Conservation (phyloP, 2,888 invertebrate genomes). For the Mechanitis mazaeus region DNA sequence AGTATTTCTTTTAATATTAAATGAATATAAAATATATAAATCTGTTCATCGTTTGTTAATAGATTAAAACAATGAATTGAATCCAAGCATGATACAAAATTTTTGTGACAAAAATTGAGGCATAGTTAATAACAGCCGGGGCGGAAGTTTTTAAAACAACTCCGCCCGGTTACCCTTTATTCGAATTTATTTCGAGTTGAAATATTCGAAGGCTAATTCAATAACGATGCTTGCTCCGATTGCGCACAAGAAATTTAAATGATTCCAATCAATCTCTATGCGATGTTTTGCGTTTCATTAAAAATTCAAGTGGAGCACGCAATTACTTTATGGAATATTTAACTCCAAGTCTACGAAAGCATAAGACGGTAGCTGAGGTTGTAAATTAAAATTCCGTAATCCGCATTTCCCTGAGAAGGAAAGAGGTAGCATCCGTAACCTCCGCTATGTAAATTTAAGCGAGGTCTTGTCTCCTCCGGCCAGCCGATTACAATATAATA, state of each 20-base stretch:
- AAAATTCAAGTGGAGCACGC: conserved; percentile 67
- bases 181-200: conserved; percentile 57
- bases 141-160: conserved; percentile 34
- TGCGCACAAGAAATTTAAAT: conserved; percentile 69
- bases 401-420: conserved; percentile 54
- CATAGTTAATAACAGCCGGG: conserved; percentile 29
- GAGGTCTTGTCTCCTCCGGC: conserved; percentile 45
- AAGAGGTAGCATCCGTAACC: conserved; percentile 61
- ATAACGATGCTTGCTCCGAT: conserved; percentile 55
- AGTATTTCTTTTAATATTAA: neutral
- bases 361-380: conserved; percentile 58
- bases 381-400: conserved; percentile 66
- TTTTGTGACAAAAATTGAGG: conserved; percentile 22
- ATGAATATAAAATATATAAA: neutral
- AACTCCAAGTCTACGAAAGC: conserved; percentile 64
- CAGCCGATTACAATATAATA: conserved; percentile 68
- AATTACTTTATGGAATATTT: conserved; percentile 71
- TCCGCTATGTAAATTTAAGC: conserved; percentile 68
- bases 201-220: conserved; percentile 66
- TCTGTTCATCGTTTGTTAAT: neutral
- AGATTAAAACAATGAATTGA: conserved; percentile 7
- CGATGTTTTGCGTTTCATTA: conserved; percentile 64
- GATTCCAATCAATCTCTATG: conserved; percentile 66
- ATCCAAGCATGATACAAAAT: conserved; percentile 19
- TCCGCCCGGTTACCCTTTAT: conserved; percentile 43